A percentile compares a stretch with the other conserved stretches of the same genome.
Conservation (phyloP, 2,113 vertebrate genomes). For the Poeciliopsis occidentalis region DNA sequence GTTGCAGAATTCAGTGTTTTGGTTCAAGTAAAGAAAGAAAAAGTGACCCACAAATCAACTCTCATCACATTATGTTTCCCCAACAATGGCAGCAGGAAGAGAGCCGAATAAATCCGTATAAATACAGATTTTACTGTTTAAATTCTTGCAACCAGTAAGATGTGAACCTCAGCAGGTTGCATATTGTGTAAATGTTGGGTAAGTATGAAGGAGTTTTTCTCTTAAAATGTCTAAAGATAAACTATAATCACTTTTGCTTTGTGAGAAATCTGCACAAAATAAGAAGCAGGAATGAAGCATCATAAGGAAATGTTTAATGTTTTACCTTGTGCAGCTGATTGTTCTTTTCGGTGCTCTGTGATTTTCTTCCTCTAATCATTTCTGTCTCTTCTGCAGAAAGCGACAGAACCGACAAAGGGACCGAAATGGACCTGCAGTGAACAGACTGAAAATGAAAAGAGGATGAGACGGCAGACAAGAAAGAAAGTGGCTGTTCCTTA, state of each 20-base stretch:
- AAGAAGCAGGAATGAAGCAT: constrained; percentile 10
- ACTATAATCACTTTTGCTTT: constrained; percentile 1
- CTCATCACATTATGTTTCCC: no score
- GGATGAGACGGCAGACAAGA: constrained; percentile 12
- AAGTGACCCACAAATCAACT: no score
- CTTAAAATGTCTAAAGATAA: not conserved
- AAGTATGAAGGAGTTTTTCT: not conserved
- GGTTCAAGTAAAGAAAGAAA: no score
- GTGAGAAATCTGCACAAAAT: constrained; percentile 5
- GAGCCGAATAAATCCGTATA: no score
- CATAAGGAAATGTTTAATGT: constrained; percentile 6
- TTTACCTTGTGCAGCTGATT: constrained; percentile 45
- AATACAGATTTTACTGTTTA: no score
- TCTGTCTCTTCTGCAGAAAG: constrained; percentile 38
- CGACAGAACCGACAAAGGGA: constrained; percentile 1
- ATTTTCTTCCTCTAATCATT: constrained; percentile 30
- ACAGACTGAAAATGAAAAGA: constrained; percentile 29
- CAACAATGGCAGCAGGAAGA: no score
- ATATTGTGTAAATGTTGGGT: not conserved
- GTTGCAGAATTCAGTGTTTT: no score
- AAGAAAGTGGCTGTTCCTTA: constrained; percentile 1
- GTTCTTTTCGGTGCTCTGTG: constrained; percentile 7
- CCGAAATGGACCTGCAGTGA: constrained; percentile 31
- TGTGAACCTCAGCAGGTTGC: no score
- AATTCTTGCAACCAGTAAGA: no score